Evolutionary conservation across 2,113 vertebrate genomes (phyloP).

Genomic region (Chamaetylas fuelleborni): DNA sequence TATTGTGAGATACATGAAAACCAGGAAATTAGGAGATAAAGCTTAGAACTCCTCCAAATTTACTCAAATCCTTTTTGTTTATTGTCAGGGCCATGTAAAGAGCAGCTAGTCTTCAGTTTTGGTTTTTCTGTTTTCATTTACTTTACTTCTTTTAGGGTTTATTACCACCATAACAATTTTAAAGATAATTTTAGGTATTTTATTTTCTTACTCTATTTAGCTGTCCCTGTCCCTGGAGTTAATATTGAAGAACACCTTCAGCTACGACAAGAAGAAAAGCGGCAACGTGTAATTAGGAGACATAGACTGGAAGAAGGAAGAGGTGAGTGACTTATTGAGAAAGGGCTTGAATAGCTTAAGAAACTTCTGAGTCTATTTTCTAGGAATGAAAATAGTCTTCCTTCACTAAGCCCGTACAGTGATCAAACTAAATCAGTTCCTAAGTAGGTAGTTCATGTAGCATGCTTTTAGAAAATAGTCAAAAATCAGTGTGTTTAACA

Average conservation of each 20-base stretch:
- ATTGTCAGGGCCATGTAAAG: not conserved
- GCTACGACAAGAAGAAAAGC: slow-evolving; percentile 95
- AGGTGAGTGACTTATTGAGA: slow-evolving; percentile 76
- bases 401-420: not conserved
- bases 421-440: not conserved
- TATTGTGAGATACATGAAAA: not conserved
- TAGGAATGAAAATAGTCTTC: not conserved
- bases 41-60: not conserved
- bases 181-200: not conserved
- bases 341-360: not conserved
- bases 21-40: not conserved
- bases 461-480: not conserved
- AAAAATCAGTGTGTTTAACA: not conserved
- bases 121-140: not conserved
- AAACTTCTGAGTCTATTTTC: not conserved
- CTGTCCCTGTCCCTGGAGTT: slow-evolving; percentile 97
- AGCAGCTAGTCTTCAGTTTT: not conserved
- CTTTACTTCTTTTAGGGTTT: not conserved
- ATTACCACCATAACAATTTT: not conserved
- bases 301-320: slow-evolving; percentile 93
- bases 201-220: slow-evolving; percentile 71
- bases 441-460: not conserved
- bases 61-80: not conserved
- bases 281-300: slow-evolving; percentile 91
- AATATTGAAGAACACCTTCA: slow-evolving; percentile 99